A percentile compares a stretch with the other conserved stretches of the same genome.
These are phyloP conservation scores for Eudemis profundana DNA, from an alignment of 2,888 invertebrate species.

Conservation along the genomic window DNA sequence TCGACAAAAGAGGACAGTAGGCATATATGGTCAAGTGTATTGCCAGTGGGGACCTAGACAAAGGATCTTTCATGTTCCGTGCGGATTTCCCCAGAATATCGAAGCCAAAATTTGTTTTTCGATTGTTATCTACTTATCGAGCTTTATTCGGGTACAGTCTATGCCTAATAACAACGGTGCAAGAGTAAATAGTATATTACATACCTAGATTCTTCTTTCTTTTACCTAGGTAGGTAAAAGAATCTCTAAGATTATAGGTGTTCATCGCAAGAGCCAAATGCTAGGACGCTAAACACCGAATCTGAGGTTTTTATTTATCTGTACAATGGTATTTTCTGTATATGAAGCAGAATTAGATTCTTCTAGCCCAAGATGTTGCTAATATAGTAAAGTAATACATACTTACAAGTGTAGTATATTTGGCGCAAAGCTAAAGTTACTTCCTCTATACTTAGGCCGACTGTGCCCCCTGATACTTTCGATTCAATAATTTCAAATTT, in stretches of 20 bases:
- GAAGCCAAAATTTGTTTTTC: conserved; percentile 27
- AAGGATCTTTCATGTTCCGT: neutral
- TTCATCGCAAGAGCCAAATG: too few relatives aligned
- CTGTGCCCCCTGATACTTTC: neutral
- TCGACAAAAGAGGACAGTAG: neutral
- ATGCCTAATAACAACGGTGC: neutral
- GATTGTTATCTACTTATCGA: conserved; percentile 7
- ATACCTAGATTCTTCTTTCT: too few relatives aligned
- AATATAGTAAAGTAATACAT: too few relatives aligned
- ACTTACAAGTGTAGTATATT: too few relatives aligned
- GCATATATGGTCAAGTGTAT: conserved; percentile 9
- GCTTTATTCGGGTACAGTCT: neutral
- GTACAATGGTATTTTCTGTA: too few relatives aligned
- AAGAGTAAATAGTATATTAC: too few relatives aligned
- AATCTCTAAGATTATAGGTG: neutral
- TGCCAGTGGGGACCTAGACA: neutral
- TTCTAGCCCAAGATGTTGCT: too few relatives aligned
- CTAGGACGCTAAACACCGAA: too few relatives aligned
- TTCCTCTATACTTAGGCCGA: conserved; percentile 10
- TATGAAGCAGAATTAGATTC: too few relatives aligned
- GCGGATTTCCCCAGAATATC: neutral
- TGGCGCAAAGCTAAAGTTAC: neutral
- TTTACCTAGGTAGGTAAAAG: too few relatives aligned
- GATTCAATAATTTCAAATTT: conserved; percentile 5
- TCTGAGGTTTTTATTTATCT: too few relatives aligned